These are phyloP conservation scores for Drosophila pallidifrons DNA, from an alignment of 1,140 invertebrate genomes.

Conservation along the genomic window DNA sequence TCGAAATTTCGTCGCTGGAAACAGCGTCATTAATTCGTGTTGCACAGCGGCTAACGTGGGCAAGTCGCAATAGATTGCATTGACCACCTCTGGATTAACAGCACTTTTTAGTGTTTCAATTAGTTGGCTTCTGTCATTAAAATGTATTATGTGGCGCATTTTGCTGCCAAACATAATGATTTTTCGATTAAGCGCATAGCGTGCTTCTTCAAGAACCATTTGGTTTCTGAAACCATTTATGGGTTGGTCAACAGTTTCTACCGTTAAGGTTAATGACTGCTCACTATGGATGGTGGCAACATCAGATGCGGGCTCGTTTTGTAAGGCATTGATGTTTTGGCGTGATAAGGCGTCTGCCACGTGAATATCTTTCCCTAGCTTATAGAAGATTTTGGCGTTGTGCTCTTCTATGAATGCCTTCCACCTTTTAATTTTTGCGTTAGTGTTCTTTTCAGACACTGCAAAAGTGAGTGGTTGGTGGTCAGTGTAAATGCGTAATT, in stretches of 20 bases:
- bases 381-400: neutral
- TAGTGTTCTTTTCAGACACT: too few species aligned
- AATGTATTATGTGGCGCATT: slow-evolving; percentile 15
- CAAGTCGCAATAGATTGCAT: slow-evolving; percentile 1
- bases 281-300: slow-evolving; percentile 47
- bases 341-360: neutral
- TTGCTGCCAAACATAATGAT: slow-evolving; percentile 13
- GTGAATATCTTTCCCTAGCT: too few species aligned
- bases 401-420: neutral
- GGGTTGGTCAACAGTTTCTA: slow-evolving; percentile 8
- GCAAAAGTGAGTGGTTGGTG: slow-evolving; percentile 1
- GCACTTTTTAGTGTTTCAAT: neutral
- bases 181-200: neutral
- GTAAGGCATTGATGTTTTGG: neutral
- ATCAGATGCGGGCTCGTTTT: slow-evolving; percentile 52
- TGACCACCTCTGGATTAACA: neutral
- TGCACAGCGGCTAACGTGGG: neutral
- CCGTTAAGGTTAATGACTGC: slow-evolving; percentile 2
- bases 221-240: slow-evolving; percentile 25
- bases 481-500: slow-evolving; percentile 6
- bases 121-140: neutral
- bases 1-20: neutral
- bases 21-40: neutral
- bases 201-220: slow-evolving; percentile 17
- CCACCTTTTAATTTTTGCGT: too few species aligned